Base-by-base conservation (phyloP, 2,797 vertebrate genomes). In the Antrozous pallidus region DNA sequence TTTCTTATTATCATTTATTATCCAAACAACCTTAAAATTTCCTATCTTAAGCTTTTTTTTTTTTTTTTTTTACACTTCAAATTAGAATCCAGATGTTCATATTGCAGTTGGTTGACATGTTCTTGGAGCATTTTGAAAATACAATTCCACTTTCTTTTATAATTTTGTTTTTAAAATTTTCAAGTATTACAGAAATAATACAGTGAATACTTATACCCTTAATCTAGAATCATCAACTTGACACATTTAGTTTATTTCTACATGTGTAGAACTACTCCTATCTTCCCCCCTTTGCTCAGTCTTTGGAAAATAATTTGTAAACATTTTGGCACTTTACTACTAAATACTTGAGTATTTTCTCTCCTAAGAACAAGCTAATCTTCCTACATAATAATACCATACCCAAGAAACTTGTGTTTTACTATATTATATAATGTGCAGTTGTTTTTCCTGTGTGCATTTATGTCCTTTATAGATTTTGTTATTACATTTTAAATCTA, bases 101-200 rank as follows among this genome's bases (percentile, higher is more conserved):
- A 85, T 79, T 93, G 45, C 36, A 65, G 17, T 77, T 94, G 61
- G 14, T 88, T 91, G 61, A 45, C 89, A 13, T 86, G 16, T 79
- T 91, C 38, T 87, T 70, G 13, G 61, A 83, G 17, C 61, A 69
- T 71, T 92, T 93, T 80, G 75, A 83, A 74, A 70, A 79, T 51
- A 79, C 4, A 12, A 18, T 67, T 95, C 40, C 2, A 20, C 36
- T 73, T 80, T 78, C 22, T 83, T 87, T 82, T 40, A 31, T 94
- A 89, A 73, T 24, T 88, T 93, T 63, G 14, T 75, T 81, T 93
- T 65, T 7, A n/a, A 95, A 56, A 8, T 65, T 87, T 93, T 51
- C 5, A 74, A 54, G 54, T 83, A 33, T 54, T 70, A 26, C 3
- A 82, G 38, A 94, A 75, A 77, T 70, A 92, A 80, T 85, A 31